A percentile compares a stretch with the other conserved stretches of the same genome.
phyloP scores from a whole-genome alignment of 2,888 invertebrate genomes.

The Mesodorylaimus sp. region DNA sequence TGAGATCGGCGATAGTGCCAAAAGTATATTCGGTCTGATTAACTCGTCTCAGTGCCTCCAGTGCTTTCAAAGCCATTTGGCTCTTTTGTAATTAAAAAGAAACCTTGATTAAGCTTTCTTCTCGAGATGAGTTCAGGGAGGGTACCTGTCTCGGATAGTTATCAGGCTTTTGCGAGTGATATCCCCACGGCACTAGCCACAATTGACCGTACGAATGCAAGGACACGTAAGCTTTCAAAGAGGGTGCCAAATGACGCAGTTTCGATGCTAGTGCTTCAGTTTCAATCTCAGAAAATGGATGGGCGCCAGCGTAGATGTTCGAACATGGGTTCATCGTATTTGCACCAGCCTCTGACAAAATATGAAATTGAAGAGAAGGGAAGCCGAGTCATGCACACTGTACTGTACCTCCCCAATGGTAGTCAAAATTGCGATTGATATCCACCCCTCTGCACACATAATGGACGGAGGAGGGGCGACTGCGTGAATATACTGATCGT shows the following conservation, averaged over 20 bases:
- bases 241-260: conserved; percentile 11
- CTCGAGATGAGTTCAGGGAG: no score
- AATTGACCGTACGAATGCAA: conserved; percentile 26
- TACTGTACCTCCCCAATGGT: conserved; percentile 21
- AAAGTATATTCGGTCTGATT: conserved; percentile 21
- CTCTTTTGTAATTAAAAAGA: conserved; percentile 14
- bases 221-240: conserved; percentile 22
- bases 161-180: conserved; percentile 18
- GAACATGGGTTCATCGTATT: neutral
- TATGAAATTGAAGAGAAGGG: neutral
- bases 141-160: conserved; percentile 20
- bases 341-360: no score
- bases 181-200: conserved; percentile 26
- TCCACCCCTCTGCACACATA: conserved; percentile 24
- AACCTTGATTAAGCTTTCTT: neutral
- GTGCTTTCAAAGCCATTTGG: conserved; percentile 21
- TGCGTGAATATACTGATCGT: no score
- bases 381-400: neutral
- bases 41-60: conserved; percentile 20
- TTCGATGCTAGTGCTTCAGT: neutral
- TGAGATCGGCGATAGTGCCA: conserved; percentile 24
- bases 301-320: neutral
- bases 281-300: conserved; percentile 6
- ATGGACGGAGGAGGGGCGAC: no score
- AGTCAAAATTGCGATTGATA: conserved; percentile 28